Conservation (phyloP, 2,113 vertebrate species). For the Microtus pennsylvanicus region DNA sequence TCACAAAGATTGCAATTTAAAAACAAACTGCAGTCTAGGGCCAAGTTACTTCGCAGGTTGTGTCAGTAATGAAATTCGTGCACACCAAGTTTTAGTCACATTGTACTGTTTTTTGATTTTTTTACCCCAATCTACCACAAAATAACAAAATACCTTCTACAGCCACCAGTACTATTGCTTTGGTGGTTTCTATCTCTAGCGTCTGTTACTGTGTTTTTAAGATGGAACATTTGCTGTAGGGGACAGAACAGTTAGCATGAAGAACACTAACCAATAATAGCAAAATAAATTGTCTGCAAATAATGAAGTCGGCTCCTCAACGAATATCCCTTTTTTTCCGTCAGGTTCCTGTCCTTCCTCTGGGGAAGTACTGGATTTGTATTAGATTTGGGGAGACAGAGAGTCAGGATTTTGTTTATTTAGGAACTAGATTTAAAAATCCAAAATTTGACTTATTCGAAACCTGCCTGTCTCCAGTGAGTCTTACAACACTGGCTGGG, state of each 20-base stretch:
- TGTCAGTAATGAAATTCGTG: constrained; percentile 28
- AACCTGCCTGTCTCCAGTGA: constrained; percentile 31
- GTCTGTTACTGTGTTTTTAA: constrained; percentile 69
- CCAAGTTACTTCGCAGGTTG: constrained; percentile 26
- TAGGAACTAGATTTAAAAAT: constrained; percentile 67
- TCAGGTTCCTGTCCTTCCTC: constrained; percentile 60
- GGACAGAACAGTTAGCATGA: constrained; percentile 75
- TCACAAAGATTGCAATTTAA: constrained; percentile 20
- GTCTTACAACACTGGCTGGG: constrained; percentile 33
- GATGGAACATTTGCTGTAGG: constrained; percentile 76
- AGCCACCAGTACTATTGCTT: constrained; percentile 53
- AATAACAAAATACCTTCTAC: neutral
- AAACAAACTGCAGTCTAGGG: neutral
- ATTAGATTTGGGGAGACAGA: constrained; percentile 51
- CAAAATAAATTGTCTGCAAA: constrained; percentile 79
- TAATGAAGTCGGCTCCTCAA: constrained; percentile 68
- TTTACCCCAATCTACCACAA: constrained; percentile 29
- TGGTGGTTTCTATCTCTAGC: constrained; percentile 64
- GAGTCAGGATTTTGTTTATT: constrained; percentile 69
- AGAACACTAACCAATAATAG: constrained; percentile 78
- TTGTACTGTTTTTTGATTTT: neutral
- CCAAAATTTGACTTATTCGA: constrained; percentile 68
- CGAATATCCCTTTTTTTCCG: constrained; percentile 54
- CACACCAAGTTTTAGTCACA: neutral
- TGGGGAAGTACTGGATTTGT: constrained; percentile 64